Evolutionary conservation across 2,888 invertebrate genomes (phyloP).

Genomic region (Calameuta pallipes): DNA sequence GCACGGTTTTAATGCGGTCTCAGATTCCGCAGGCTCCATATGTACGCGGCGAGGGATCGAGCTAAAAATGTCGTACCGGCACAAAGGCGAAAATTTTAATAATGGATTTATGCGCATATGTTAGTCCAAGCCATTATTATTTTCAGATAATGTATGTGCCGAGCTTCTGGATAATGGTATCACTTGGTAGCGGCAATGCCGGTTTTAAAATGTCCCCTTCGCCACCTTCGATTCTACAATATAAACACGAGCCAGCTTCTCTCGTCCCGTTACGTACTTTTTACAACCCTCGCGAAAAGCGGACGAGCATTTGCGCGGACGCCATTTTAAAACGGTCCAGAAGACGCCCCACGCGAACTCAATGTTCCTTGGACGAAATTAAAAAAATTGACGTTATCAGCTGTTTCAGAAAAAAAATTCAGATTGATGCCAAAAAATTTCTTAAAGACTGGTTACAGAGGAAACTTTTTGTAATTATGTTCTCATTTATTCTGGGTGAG

Average conservation of each 20-base stretch:
- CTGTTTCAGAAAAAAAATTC: background rate
- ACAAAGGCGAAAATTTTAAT: constrained; percentile 62
- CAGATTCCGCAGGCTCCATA: constrained; percentile 48
- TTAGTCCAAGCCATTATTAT: constrained; percentile 60
- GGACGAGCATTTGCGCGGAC: background rate
- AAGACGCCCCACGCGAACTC: background rate
- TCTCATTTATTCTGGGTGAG: no score
- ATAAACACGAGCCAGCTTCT: background rate
- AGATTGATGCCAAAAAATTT: background rate
- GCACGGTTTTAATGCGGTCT: constrained; percentile 41
- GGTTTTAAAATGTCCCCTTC: constrained; percentile 7
- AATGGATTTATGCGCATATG: constrained; percentile 67
- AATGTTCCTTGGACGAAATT: background rate
- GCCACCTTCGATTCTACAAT: background rate
- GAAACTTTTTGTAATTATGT: background rate
- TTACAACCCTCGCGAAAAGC: background rate
- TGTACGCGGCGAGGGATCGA: constrained; percentile 47
- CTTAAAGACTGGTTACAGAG: background rate
- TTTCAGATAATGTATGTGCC: constrained; percentile 19
- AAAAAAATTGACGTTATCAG: background rate
- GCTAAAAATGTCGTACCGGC: constrained; percentile 46
- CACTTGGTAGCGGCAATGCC: constrained; percentile 5
- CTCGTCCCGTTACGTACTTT: background rate
- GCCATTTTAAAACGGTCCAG: background rate
- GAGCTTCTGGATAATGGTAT: constrained; percentile 11